phyloP scores from a whole-genome alignment of 2,888 invertebrate species.

The Dicyrtomina minuta region DNA sequence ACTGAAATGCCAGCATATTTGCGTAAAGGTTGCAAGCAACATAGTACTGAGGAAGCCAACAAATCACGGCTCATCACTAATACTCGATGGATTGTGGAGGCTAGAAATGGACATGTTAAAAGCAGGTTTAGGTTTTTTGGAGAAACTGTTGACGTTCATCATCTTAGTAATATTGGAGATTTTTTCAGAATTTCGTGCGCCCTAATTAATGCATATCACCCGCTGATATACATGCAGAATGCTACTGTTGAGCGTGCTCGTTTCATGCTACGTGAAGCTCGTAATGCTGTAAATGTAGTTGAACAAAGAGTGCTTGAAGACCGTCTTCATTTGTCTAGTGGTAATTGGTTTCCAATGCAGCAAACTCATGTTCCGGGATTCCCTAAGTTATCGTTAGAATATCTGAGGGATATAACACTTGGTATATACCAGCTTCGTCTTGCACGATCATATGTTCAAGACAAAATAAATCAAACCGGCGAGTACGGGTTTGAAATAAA shows the following conservation, averaged over 20 bases:
- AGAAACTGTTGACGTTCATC: neutral
- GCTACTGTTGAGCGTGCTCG: neutral
- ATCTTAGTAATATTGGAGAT: constrained; percentile 10
- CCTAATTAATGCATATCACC: neutral
- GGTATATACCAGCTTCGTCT: constrained; percentile 15
- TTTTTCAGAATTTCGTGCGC: constrained; percentile 22
- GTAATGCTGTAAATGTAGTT: neutral
- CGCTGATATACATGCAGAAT: neutral
- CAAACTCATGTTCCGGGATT: neutral
- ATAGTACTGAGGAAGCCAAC: constrained; percentile 10
- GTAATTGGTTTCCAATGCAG: neutral
- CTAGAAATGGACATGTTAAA: constrained; percentile 16
- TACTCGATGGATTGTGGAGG: constrained; percentile 25
- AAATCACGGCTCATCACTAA: constrained; percentile 11
- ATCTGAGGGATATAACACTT: neutral
- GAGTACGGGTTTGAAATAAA: constrained; percentile 4
- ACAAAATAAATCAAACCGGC: neutral
- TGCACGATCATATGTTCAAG: neutral
- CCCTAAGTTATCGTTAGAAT: neutral
- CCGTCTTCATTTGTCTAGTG: neutral
- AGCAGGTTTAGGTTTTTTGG: constrained; percentile 2
- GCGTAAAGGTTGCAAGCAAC: constrained; percentile 6
- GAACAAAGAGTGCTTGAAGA: neutral
- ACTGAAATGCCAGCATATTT: constrained; percentile 6
- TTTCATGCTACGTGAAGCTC: neutral